Conservation (phyloP, 2,888 invertebrate genomes). For the Argyresthia goedartella region DNA sequence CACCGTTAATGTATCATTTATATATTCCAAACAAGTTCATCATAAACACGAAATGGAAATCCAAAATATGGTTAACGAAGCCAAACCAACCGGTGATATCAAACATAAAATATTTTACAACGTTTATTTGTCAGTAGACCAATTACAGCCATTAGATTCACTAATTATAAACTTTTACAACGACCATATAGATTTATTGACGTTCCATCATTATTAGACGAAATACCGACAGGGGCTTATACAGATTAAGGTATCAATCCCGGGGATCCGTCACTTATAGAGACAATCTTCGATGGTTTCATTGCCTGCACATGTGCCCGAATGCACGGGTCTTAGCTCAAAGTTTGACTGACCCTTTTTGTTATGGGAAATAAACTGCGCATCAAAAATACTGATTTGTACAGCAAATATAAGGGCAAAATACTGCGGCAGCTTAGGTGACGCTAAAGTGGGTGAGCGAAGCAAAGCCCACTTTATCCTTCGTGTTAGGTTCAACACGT, state of each 20-base stretch:
- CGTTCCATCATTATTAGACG: slow-evolving; percentile 6
- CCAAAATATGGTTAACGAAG: not conserved
- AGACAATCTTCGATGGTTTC: too few species aligned
- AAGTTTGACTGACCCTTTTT: too few species aligned
- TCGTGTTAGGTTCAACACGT: too few species aligned
- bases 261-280: not conserved
- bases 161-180: slow-evolving; percentile 60
- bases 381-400: too few species aligned
- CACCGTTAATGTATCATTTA: not conserved
- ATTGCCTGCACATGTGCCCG: too few species aligned
- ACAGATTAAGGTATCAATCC: too few species aligned
- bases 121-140: slow-evolving; percentile 45
- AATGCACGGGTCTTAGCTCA: too few species aligned
- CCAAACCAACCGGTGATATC: not conserved
- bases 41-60: not conserved
- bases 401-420: too few species aligned
- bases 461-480: too few species aligned
- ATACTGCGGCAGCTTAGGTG: too few species aligned
- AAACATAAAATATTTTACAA: slow-evolving; percentile 32
- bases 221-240: not conserved
- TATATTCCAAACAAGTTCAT: not conserved
- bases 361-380: too few species aligned
- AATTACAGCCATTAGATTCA: slow-evolving; percentile 60
- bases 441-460: too few species aligned
- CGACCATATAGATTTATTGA: slow-evolving; percentile 56